These are phyloP conservation scores for Polyommatus iphigenia DNA, from an alignment of 2,888 invertebrate genomes.

Conservation along the genomic window DNA sequence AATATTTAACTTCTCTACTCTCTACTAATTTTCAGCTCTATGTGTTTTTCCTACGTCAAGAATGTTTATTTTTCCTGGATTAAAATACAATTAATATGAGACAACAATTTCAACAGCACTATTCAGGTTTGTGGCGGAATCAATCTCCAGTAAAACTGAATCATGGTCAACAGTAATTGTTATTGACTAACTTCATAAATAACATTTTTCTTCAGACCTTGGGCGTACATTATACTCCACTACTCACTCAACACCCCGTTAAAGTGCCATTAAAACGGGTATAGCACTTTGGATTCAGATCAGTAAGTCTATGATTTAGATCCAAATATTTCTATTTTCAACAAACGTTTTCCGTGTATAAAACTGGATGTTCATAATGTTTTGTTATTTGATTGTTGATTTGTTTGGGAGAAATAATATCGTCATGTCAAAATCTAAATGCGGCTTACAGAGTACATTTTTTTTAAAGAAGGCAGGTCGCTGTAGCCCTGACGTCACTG, in stretches of 20 bases:
- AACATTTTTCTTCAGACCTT: conserved; percentile 22
- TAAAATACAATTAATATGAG: not conserved
- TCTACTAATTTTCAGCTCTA: not conserved
- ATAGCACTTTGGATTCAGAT: not conserved
- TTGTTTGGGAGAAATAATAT: not conserved
- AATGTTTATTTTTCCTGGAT: not conserved
- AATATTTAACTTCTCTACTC: too few relatives aligned
- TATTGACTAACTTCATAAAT: conserved; percentile 14
- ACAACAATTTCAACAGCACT: not conserved
- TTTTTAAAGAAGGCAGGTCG: too few relatives aligned
- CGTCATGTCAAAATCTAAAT: too few relatives aligned
- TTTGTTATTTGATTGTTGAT: not conserved
- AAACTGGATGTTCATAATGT: not conserved
- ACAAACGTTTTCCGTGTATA: conserved; percentile 13
- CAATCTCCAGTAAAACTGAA: not conserved
- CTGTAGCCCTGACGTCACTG: too few relatives aligned
- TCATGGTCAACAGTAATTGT: conserved; percentile 5
- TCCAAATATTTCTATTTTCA: not conserved
- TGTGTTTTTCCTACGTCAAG: too few relatives aligned
- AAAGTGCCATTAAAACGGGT: conserved; percentile 7
- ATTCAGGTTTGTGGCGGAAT: not conserved
- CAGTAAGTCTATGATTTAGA: not conserved
- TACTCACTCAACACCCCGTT: conserved; percentile 21
- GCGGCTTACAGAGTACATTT: too few relatives aligned
- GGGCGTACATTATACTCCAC: conserved; percentile 14